Evolutionary conservation across 2,113 vertebrate species (phyloP), one percentile per base, ranked within the genome.

Genomic region (Gallinago jamesoni): DNA sequence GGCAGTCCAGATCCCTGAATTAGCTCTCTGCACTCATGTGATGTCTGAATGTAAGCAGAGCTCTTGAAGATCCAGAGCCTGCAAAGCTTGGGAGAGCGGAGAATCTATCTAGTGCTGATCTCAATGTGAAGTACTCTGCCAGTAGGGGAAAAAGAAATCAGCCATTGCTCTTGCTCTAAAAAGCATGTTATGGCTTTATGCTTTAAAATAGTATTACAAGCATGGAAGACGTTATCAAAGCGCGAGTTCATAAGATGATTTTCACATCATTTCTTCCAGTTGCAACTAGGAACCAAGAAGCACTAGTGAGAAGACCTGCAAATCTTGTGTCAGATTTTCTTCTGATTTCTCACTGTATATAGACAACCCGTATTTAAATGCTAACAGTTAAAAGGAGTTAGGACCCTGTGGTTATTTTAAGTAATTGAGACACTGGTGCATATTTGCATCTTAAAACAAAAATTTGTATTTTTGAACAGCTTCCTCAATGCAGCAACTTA

Each of bases 1-100:
- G 37, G 30, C 28, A 62, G 45, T 48, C 68, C 68, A 30, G 45
- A 14, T 19, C 47, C 64, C 66, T 50, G 79, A 50, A 28, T 41
- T 6, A 37, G 35, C 57, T 39, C 41, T 23, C 41, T 21, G 28
- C 9, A 0, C 63, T 53, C 2, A 0, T 52, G 15, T 9, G 72
- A 24, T 53, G 72, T 8, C 33, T 69, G 39, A 24, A 35, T 39
- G 47, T 11, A 8, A 88, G 76, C 75, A 93, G 59, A 45, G 67
- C 67, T 83, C 78, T 17, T 68, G 56, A 14, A 89, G 81, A 84
- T 19, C 11, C 60, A 28, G 82, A 88, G 63, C 68, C 84, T n/a
- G 70, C 75, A 11, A 55, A 66, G 47, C 14, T 3, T 37, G 73
- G 33, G 69, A 35, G 75, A 16, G 28, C 12, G 41, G 23, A 28